Evolutionary conservation across 2,888 invertebrate genomes (phyloP), one percentile per base, ranked within the genome.

Genomic region (Orthosia gracilis): DNA sequence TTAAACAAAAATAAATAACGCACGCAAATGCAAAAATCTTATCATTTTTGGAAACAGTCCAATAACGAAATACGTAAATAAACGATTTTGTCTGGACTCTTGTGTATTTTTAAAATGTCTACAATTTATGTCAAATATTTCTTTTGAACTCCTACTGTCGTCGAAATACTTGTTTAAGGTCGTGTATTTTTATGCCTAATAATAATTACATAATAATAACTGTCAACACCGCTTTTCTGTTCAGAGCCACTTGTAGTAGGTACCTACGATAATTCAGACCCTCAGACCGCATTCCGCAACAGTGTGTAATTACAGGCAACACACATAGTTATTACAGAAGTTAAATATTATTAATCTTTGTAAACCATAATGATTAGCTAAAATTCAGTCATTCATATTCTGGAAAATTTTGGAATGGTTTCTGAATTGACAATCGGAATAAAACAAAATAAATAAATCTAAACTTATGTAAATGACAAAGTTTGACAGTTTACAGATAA

Each of bases 21-120:
- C 69, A 78, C 72, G 85, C 85, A 87, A 86, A 89, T 87, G 85
- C 81, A 91, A 91, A 92, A 90, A 85, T 78, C 67, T 79, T 82
- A 74, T 82, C 82, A 80, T 75, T 76, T 87, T 91, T 93, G 93
- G 92, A 91, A 61, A 50, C 75, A 69, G 64, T 90, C 93, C 93
- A 93, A 91, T 76, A 81, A 85, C 76, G 76, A 85, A 85, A 85
- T 84, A 85, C 86, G 82, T 80, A 82, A 76, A 17, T 65, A 73
- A 80, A 80, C 45, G 72, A 86, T 78, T 73, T 83, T 69, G 67
- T 67, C 69, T 69, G 78, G 65, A 64, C 12, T 47, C 45, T 58
- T n/a, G 67, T 50, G 66, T 80, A 85, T 88, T 86, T 87, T 85
- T 82, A 79, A 82, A 80, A 63, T 54, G 58, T 63, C 73, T 23